These are phyloP conservation scores for Eciton burchellii DNA, from an alignment of 1,140 invertebrate species.

Conservation along the genomic window DNA sequence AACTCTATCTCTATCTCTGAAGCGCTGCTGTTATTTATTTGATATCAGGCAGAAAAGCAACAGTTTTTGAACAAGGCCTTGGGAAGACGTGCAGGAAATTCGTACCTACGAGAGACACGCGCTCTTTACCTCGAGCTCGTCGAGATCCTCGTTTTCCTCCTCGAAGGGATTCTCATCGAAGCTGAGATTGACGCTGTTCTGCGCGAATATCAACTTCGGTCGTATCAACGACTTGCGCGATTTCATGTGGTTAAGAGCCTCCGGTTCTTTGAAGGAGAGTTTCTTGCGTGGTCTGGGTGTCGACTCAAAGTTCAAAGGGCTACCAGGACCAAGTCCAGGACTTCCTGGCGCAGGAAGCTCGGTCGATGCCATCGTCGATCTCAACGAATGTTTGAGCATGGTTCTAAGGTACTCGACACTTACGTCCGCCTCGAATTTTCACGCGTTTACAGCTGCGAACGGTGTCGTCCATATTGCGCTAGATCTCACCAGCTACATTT, in stretches of 20 bases:
- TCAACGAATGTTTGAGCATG: slow-evolving; percentile 74
- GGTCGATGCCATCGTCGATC: slow-evolving; percentile 67
- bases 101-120: not conserved
- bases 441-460: slow-evolving; percentile 15
- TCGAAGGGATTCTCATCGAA: slow-evolving; percentile 79
- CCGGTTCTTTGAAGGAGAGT: slow-evolving; percentile 93
- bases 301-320: slow-evolving; percentile 77
- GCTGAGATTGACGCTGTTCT: slow-evolving; percentile 51
- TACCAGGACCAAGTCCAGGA: slow-evolving; percentile 78
- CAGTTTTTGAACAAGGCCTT: not conserved
- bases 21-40: not conserved
- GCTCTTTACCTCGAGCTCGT: slow-evolving; percentile 83
- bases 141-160: slow-evolving; percentile 81
- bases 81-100: not conserved
- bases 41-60: not conserved
- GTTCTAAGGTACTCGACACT: slow-evolving; percentile 6
- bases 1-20: not conserved
- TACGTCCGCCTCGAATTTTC: slow-evolving; percentile 12
- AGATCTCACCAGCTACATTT: slow-evolving; percentile 15
- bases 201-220: slow-evolving; percentile 43
- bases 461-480: slow-evolving; percentile 35
- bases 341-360: slow-evolving; percentile 77
- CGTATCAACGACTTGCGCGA: slow-evolving; percentile 76
- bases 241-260: slow-evolving; percentile 87
- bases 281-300: slow-evolving; percentile 92